Evolutionary conservation across 23 tunicate species (phyloP), one percentile per base, ranked within the genome.

Genomic region (Styela clava): DNA sequence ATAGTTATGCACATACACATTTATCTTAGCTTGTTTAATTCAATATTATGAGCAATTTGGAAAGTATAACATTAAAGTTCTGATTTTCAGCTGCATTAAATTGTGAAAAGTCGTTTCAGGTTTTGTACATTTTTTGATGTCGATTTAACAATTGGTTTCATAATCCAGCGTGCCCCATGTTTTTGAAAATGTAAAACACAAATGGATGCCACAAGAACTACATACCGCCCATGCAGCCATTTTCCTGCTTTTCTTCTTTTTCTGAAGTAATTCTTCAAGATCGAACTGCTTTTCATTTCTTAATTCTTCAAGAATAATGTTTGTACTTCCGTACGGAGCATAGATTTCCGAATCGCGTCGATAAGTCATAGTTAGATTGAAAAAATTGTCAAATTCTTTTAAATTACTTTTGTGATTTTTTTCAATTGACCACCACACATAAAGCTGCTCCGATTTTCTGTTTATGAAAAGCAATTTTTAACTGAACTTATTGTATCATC

Each of bases 211-310:
- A n/a, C n/a, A 87, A 35, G 83, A 85, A 31, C 70, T 84, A 56
- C 89, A 80, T 2, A 93, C 98, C 32, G 89, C 98, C 98, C 98
- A 93, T 18, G 83, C 87, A 3, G 89, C 98, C 81, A 88, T 36
- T 71, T 93, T 93, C 34, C 82, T 64, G 34, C 83, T 72, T n/a
- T 79, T 73, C 28, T 84, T 67, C 51, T 93, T 93, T 80, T 64
- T 76, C 25, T 36, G 33, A 20, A 93, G 33, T 56, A 93, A 51
- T 21, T 33, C 74, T 1, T 93, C 93, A 0, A 93, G 27, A 28
- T 93, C 89, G 9, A 64, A 34, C 31, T 87, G 94, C 2, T 87
- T 87, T 2, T 79, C 68, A 28, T 63, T 64, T 36, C 69, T 70
- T 0, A 93, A 74, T 74, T 93, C 93, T 2, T 85, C 64, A 32